Conservation (phyloP, 1,140 invertebrate genomes). For the Diuraphis noxia region DNA sequence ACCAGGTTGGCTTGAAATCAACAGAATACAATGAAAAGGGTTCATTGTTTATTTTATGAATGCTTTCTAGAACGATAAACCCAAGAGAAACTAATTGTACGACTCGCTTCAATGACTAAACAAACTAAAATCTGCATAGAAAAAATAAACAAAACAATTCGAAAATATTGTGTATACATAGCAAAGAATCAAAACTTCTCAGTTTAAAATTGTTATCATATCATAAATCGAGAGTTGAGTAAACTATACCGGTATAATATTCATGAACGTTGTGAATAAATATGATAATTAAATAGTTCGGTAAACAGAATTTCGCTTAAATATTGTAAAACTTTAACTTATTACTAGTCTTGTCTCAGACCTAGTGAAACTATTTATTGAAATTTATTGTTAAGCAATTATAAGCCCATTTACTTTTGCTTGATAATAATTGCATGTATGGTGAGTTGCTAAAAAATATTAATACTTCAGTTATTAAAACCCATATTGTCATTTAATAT, state of each 20-base stretch:
- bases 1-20: constrained; percentile 25
- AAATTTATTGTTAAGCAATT: background rate
- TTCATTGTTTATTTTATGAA: constrained; percentile 31
- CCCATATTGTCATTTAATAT: too few relatives aligned
- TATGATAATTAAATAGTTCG: background rate
- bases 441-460: too few relatives aligned
- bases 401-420: background rate
- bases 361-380: background rate
- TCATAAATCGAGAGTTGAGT: background rate
- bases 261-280: background rate
- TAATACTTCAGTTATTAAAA: too few relatives aligned
- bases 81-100: constrained; percentile 28
- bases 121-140: constrained; percentile 18
- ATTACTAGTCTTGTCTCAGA: background rate
- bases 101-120: background rate
- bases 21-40: constrained; percentile 13
- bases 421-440: too few relatives aligned
- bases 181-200: background rate
- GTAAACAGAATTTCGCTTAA: background rate
- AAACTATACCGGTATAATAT: background rate
- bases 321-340: background rate
- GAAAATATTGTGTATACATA: background rate
- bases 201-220: background rate
- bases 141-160: constrained; percentile 12
- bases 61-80: constrained; percentile 34